Evolutionary conservation across 1,140 invertebrate genomes (phyloP), one percentile per base, ranked within the genome.

Genomic region (Gonioctena quinquepunctata): DNA sequence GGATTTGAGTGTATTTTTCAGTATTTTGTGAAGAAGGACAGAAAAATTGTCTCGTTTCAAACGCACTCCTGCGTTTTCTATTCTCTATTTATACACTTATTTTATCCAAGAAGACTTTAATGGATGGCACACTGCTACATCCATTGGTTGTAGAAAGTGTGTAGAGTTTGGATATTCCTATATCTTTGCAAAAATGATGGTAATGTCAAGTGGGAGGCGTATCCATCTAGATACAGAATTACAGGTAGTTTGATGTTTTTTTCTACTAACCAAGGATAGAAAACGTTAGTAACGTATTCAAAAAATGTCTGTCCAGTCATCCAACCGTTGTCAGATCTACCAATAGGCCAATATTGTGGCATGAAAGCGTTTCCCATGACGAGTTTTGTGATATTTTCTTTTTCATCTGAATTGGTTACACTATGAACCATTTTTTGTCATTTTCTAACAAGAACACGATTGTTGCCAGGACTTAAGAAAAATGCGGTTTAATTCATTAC

Each of bases 91-190:
- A 6, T 23, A 68, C 1, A 82, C 72, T 25, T 56, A 68, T 61
- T 78, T 75, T 66, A 69, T 80, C 75, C 80, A 83, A 22, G 49
- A 52, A 54, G 22, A 16, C 77, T 84, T 83, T 8, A 81, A 57
- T 1, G 79, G 76, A 11, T 68, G 60, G 69, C 84, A 84, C 25
- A 83, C 68, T 2, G 78, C 67, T 2, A 85, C 79, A 73, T 84
- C 84, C 28, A 81, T 57, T 6, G 84, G 84, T 71, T 85, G 83
- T 2, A 84, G 56, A 23, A 84, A 77, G 65, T 84, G 83, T 3
- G 81, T 85, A 3, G 81, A 71, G 69, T 85, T 85, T 13, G 83
- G 81, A 65, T 19, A 86, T 84, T 7, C 61, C 61, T 33, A 84
- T 83, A 63, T 78, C 71, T 5, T 42, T 63, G 63, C 33, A 42